Evolutionary conservation across 2,888 invertebrate genomes (phyloP).

Genomic region (Ceratothoa steindachneri): DNA sequence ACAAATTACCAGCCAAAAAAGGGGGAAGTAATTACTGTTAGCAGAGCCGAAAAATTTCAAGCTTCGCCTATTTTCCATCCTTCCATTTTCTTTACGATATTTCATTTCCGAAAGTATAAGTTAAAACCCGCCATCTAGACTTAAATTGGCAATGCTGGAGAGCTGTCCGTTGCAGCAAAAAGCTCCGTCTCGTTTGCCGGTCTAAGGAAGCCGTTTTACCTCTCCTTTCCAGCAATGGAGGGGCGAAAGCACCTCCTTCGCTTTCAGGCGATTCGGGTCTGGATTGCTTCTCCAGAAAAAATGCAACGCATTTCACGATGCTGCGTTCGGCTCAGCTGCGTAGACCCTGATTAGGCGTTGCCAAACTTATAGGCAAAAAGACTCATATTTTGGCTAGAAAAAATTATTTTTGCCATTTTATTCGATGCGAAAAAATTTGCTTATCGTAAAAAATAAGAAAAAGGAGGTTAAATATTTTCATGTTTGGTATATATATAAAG

Average conservation of each 20-base stretch:
- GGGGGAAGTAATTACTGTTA: not conserved
- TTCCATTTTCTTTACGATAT: conserved; percentile 7
- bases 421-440: not conserved
- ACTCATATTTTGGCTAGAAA: conserved; percentile 2
- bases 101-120: conserved; percentile 9
- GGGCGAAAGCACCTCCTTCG: conserved; percentile 1
- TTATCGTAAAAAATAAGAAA: conserved; percentile 12
- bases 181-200: conserved; percentile 4
- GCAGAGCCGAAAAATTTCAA: conserved; percentile 8
- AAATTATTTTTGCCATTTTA: not conserved
- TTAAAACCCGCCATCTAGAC: conserved; percentile 1
- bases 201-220: conserved; percentile 10
- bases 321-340: not conserved
- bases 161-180: conserved; percentile 1
- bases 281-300: not conserved
- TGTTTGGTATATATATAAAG: conserved; percentile 5
- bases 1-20: not conserved
- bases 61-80: conserved; percentile 11
- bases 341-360: conserved; percentile 4
- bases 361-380: conserved; percentile 11
- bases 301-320: not conserved
- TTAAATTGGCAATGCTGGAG: conserved; percentile 3
- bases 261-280: not conserved
- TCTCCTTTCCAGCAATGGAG: conserved; percentile 4
- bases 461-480: conserved; percentile 8